Evolutionary conservation across 1,140 invertebrate species (phyloP).

Genomic region (Homarus americanus): DNA sequence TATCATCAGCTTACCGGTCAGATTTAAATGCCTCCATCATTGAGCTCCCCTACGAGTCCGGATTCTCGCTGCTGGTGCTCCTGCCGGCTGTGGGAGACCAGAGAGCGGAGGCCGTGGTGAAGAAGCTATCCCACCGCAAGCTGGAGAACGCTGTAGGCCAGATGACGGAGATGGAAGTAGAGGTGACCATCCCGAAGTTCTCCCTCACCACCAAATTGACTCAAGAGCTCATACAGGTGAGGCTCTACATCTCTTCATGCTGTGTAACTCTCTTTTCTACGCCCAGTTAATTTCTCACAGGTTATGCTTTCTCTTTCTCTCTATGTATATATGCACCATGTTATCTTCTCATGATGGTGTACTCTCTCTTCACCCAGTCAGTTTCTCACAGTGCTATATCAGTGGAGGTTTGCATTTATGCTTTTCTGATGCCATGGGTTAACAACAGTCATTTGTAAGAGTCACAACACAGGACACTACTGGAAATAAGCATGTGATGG

Average conservation of each 20-base stretch:
- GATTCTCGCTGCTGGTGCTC: slow-evolving; percentile 4
- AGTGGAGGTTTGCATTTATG: too few relatives aligned
- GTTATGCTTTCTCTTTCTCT: too few relatives aligned
- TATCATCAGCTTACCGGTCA: background rate
- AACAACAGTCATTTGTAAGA: too few relatives aligned
- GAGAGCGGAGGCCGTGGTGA: background rate
- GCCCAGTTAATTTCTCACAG: too few relatives aligned
- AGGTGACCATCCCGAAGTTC: slow-evolving; percentile 12
- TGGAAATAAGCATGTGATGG: too few relatives aligned
- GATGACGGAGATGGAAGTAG: background rate
- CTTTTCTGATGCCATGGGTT: too few relatives aligned
- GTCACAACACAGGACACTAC: too few relatives aligned
- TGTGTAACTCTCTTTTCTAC: too few relatives aligned
- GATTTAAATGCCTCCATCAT: background rate
- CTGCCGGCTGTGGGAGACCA: background rate
- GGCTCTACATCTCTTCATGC: background rate
- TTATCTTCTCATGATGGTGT: too few relatives aligned
- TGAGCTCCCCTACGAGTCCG: background rate
- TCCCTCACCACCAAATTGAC: background rate
- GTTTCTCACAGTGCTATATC: too few relatives aligned
- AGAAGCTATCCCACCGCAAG: background rate
- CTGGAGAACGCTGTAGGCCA: background rate
- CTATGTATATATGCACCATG: too few relatives aligned
- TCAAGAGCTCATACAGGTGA: background rate
- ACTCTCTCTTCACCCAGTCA: too few relatives aligned